Percentiles rank a stretch among this genome's conserved stretches.
These are phyloP conservation scores for Pseudanteris insignis DNA, from an alignment of 2,888 invertebrate genomes.

Conservation along the genomic window DNA sequence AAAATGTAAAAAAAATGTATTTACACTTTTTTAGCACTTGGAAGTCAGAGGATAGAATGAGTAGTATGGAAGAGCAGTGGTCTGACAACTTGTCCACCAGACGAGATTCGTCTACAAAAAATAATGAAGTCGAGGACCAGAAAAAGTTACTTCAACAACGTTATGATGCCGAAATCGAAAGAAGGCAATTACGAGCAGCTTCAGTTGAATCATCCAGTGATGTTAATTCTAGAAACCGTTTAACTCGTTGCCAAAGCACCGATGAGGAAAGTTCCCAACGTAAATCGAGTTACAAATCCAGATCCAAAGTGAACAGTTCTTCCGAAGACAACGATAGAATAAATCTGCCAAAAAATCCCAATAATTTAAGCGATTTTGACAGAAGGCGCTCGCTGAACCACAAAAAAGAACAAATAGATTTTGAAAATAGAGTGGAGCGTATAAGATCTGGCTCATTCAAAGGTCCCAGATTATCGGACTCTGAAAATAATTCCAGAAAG, in stretches of 20 bases:
- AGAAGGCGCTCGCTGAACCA: slow-evolving; percentile 15
- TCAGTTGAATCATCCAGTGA: slow-evolving; percentile 34
- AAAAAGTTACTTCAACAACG: slow-evolving; percentile 33
- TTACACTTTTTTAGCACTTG: slow-evolving; percentile 49
- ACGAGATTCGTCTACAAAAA: slow-evolving; percentile 46
- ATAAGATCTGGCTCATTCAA: slow-evolving; percentile 17
- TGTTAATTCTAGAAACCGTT: slow-evolving; percentile 13
- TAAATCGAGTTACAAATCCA: slow-evolving; percentile 40
- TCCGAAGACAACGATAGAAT: slow-evolving; percentile 54
- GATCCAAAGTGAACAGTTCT: slow-evolving; percentile 56
- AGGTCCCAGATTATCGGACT: slow-evolving; percentile 13
- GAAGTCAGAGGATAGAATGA: slow-evolving; percentile 59
- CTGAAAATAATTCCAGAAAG: slow-evolving; percentile 15
- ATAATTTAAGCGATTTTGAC: slow-evolving; percentile 16
- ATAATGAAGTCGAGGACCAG: slow-evolving; percentile 15
- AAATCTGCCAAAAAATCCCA: slow-evolving; percentile 7
- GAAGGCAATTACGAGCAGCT: slow-evolving; percentile 44
- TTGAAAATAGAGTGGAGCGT: slow-evolving; percentile 4
- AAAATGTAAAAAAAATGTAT: no score
- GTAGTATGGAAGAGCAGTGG: slow-evolving; percentile 56
- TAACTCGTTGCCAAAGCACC: slow-evolving; percentile 51
- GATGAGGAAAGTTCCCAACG: slow-evolving; percentile 56
- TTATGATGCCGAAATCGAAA: slow-evolving; percentile 33
- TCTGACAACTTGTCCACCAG: slow-evolving; percentile 52
- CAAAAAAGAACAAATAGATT: slow-evolving; percentile 10